Percentiles rank a stretch among this genome's conserved stretches.
Conservation (phyloP, 2,888 invertebrate species). For the Exocentrus adspersus region DNA sequence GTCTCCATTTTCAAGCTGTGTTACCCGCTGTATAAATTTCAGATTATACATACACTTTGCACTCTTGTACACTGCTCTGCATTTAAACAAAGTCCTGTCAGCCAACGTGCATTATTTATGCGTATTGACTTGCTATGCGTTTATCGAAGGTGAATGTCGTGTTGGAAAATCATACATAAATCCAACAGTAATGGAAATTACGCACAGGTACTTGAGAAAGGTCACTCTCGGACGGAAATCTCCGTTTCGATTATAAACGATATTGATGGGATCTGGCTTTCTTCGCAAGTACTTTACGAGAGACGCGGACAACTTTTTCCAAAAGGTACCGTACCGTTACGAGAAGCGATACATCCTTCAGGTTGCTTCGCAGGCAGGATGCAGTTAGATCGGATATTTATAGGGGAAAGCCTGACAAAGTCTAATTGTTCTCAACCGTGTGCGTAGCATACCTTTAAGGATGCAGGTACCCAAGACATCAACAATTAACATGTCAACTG, state of each 20-base stretch:
- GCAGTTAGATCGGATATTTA: conserved; percentile 37
- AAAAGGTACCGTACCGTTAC: conserved; percentile 4
- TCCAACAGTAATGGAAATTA: conserved; percentile 10
- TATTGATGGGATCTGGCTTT: conserved; percentile 26
- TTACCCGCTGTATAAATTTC: too few species aligned
- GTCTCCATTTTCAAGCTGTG: too few species aligned
- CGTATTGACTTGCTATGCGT: too few species aligned
- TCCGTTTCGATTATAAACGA: conserved; percentile 24
- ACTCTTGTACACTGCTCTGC: too few species aligned
- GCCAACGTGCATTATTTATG: too few species aligned
- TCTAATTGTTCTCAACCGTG: not conserved
- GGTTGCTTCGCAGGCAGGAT: conserved; percentile 25
- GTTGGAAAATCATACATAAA: too few species aligned
- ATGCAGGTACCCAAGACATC: too few species aligned
- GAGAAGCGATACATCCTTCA: conserved; percentile 23
- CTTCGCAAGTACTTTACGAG: not conserved
- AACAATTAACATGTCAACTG: too few species aligned
- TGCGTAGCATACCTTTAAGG: too few species aligned
- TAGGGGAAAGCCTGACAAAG: conserved; percentile 21
- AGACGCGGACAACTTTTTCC: not conserved
- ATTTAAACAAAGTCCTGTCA: too few species aligned
- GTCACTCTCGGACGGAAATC: conserved; percentile 21
- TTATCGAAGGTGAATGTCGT: not conserved
- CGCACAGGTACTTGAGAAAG: conserved; percentile 18
- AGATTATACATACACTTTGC: too few species aligned